These are phyloP conservation scores for Trichopria drosophilae DNA, from an alignment of 2,888 invertebrate species.

Conservation along the genomic window DNA sequence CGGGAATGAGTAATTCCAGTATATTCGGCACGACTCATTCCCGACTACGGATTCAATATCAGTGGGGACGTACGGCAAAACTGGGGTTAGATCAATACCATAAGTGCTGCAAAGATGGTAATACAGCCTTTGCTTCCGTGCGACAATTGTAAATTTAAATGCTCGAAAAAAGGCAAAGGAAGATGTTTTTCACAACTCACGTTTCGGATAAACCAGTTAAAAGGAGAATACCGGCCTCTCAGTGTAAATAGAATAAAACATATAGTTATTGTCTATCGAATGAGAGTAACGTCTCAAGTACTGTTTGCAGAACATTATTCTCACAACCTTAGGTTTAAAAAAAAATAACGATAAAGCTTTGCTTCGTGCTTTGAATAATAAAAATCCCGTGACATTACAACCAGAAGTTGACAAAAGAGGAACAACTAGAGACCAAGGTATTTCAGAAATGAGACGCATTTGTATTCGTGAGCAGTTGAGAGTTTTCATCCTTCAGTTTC, in stretches of 20 bases:
- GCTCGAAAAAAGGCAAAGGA: not conserved
- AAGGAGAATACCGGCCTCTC: too few relatives aligned
- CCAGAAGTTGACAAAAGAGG: constrained; percentile 4
- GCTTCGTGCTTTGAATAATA: not conserved
- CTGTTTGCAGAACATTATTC: too few relatives aligned
- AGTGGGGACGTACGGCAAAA: too few relatives aligned
- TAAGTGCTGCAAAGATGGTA: too few relatives aligned
- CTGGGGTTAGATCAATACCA: too few relatives aligned
- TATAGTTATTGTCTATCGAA: too few relatives aligned
- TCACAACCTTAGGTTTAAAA: not conserved
- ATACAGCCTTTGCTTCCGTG: not conserved
- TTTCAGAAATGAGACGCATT: not conserved
- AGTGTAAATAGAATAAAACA: too few relatives aligned
- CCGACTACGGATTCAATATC: too few relatives aligned
- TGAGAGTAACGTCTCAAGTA: too few relatives aligned
- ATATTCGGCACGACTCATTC: too few relatives aligned
- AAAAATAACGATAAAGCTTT: constrained; percentile 2
- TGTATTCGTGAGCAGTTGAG: not conserved
- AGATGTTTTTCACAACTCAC: not conserved
- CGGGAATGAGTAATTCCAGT: too few relatives aligned
- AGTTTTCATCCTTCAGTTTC: constrained; percentile 2
- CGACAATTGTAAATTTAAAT: not conserved
- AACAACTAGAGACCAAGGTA: not conserved
- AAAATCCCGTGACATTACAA: constrained; percentile 1
- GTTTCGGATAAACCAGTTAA: not conserved